Percentiles rank a stretch among this genome's conserved stretches.
phyloP scores from a whole-genome alignment of 2,113 vertebrate species.

The Crotalus tigris region DNA sequence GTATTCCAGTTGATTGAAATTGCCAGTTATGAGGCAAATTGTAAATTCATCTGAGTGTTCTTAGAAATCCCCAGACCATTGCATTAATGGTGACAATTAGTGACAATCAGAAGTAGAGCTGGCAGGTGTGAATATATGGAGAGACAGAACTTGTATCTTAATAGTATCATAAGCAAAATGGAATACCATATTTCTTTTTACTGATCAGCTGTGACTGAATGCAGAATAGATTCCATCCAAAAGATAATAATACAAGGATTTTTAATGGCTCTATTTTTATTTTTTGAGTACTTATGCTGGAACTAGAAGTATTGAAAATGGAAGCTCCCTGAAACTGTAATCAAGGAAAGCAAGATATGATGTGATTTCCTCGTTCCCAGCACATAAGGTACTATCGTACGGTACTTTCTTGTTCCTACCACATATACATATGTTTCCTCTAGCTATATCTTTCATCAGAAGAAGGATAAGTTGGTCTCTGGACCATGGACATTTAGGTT shows the following conservation, averaged over 20 bases:
- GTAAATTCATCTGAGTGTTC: not conserved
- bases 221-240: constrained; percentile 12
- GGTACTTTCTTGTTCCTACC: not conserved
- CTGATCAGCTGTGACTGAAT: constrained; percentile 7
- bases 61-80: not conserved
- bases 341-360: not conserved
- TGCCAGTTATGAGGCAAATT: not conserved
- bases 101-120: not conserved
- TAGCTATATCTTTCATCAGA: not conserved
- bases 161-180: constrained; percentile 12
- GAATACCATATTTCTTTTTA: constrained; percentile 39
- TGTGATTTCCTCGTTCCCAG: not conserved
- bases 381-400: not conserved
- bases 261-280: not conserved
- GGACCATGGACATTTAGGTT: not conserved
- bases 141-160: not conserved
- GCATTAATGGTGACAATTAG: not conserved
- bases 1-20: not conserved
- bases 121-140: not conserved
- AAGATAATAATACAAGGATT: constrained; percentile 3
- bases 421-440: constrained; percentile 23
- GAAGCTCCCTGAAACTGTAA: not conserved
- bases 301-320: not conserved
- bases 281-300: not conserved
- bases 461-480: not conserved